A percentile compares a stretch with the other conserved stretches of the same genome.
Conservation (phyloP, 2,797 vertebrate species). For the Salarias fasciatus region DNA sequence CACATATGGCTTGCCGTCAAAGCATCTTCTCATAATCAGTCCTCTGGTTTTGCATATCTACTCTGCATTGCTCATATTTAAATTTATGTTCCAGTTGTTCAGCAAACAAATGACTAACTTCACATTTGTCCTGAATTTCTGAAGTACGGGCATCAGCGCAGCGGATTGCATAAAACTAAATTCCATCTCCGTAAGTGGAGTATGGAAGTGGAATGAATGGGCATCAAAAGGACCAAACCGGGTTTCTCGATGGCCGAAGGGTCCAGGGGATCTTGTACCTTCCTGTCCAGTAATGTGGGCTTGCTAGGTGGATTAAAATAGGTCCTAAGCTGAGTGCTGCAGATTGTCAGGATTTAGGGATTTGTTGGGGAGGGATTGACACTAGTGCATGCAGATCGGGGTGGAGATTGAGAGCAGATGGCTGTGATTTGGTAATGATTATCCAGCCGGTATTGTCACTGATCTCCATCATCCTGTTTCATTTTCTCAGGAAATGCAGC, state of each 20-base stretch:
- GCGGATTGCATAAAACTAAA: background rate
- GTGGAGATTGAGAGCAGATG: slow-evolving; percentile 85
- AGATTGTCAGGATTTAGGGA: slow-evolving; percentile 85
- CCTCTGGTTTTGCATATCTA: slow-evolving; percentile 23
- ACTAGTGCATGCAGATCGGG: slow-evolving; percentile 72
- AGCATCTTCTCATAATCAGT: slow-evolving; percentile 12
- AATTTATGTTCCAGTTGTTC: slow-evolving; percentile 25
- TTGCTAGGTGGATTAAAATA: slow-evolving; percentile 77
- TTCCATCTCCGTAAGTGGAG: background rate
- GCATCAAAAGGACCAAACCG: slow-evolving; percentile 28
- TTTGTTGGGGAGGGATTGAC: slow-evolving; percentile 81
- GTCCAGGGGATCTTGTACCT: slow-evolving; percentile 54
- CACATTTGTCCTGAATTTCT: background rate
- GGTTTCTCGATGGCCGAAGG: slow-evolving; percentile 43
- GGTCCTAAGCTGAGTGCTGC: slow-evolving; percentile 75
- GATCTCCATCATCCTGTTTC: slow-evolving; percentile 83
- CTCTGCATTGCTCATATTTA: slow-evolving; percentile 16
- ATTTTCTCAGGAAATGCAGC: slow-evolving; percentile 80
- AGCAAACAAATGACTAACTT: slow-evolving; percentile 15
- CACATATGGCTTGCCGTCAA: slow-evolving; percentile 38
- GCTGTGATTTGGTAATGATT: slow-evolving; percentile 78
- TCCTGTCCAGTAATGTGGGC: slow-evolving; percentile 71
- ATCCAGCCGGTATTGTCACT: slow-evolving; percentile 82
- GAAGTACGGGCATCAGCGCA: slow-evolving; percentile 2
- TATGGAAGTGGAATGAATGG: slow-evolving; percentile 13